Evolutionary conservation across 2,888 invertebrate species (phyloP), one percentile per base, ranked within the genome.

Genomic region (Diploptera punctata): DNA sequence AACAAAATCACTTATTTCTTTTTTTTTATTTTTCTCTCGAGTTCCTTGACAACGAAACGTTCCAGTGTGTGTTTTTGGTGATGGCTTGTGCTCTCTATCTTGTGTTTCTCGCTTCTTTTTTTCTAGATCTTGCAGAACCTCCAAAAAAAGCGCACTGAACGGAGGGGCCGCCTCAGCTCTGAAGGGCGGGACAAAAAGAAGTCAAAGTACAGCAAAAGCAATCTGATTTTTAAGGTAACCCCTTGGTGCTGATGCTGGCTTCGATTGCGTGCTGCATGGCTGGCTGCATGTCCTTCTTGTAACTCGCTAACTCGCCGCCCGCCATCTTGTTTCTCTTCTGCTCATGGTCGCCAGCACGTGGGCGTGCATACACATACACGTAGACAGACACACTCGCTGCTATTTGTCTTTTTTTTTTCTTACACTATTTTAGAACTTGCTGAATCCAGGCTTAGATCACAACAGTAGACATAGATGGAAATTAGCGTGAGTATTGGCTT

Each of bases 121-220:
- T 94, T 94, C 93, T 95, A 95, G 95, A 95, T 95, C 93, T 95
- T 95, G 93, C 95, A 95, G 95, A 95, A 95, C 92, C 95, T 95
- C 89, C 95, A 95, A 94, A 95, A 95, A 95, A 96, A 95, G 92
- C 94, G 95, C 92, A 95, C 95, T 89, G 94, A 95, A 92, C 91
- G 95, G 89, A 93, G 95, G 91, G 95, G 95, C 90, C 93, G 94
- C 89, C 94, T 94, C 91, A 92, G 93, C 92, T 94, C 94, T 89
- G 94, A 95, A 89, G 88, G 91, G 88, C 86, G 89, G 84, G 85
- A 88, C 89, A 92, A 93, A 90, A 92, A 94, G 93, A 94, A 94
- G 92, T 88, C 87, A 85, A 92, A 93, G 91, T 90, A 89, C 91
- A 93, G 92, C 90, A 95, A 95, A 93, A 95, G 94, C 94, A 94